Percentiles rank a stretch among this genome's conserved stretches.
phyloP scores from a whole-genome alignment of 2,113 vertebrate species.

The Scolopax mira region DNA sequence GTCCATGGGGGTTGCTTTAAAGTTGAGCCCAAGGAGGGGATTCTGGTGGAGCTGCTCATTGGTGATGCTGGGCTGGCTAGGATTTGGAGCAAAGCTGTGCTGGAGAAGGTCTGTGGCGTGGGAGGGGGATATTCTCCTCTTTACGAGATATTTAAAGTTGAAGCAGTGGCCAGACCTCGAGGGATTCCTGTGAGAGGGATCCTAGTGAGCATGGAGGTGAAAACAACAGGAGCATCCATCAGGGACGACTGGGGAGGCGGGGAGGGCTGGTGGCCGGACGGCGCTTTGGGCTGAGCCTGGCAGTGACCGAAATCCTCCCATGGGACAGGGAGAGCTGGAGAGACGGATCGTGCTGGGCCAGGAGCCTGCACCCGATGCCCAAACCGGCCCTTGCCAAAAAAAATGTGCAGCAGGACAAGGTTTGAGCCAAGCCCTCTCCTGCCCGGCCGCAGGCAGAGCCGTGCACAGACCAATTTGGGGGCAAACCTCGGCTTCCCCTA shows the following conservation, averaged over 20 bases:
- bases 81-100: slow-evolving; percentile 51
- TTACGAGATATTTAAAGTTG: background rate
- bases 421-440: fast-evolving
- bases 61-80: background rate
- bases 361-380: background rate
- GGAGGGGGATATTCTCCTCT: slow-evolving; percentile 42
- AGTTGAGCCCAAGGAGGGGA: slow-evolving; percentile 29
- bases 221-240: background rate
- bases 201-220: background rate
- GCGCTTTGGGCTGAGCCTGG: background rate
- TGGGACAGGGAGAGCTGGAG: fast-evolving
- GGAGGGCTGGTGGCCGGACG: background rate
- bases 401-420: background rate
- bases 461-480: fast-evolving
- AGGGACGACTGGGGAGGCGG: background rate
- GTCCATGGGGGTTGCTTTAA: background rate
- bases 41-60: slow-evolving; percentile 8
- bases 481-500: fast-evolving
- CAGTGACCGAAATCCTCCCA: background rate
- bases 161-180: background rate
- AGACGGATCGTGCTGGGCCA: fast-evolving
- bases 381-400: background rate
- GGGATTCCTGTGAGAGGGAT: background rate
- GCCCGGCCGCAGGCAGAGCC: fast-evolving
- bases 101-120: background rate